phyloP scores from a whole-genome alignment of 2,888 invertebrate genomes.

The Anoncus sp. region DNA sequence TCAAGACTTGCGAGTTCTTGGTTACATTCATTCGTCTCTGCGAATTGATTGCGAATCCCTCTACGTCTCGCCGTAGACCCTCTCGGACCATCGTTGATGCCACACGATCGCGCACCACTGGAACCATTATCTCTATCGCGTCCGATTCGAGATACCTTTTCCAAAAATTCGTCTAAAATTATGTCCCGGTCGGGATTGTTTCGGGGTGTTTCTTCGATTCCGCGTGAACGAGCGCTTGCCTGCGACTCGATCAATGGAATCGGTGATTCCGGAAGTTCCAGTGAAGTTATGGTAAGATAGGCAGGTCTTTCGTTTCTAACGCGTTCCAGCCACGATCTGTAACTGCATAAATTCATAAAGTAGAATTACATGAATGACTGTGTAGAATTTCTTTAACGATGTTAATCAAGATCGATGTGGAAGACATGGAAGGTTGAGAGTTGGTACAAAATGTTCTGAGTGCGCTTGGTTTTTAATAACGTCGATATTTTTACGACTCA shows the following conservation, averaged over 20 bases:
- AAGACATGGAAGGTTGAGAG: not conserved
- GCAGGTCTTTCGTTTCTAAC: constrained; percentile 76
- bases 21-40: constrained; percentile 69
- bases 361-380: not conserved
- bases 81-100: constrained; percentile 41
- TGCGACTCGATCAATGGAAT: constrained; percentile 79
- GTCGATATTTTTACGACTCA: not conserved
- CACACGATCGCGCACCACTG: constrained; percentile 22
- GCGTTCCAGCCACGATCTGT: constrained; percentile 77
- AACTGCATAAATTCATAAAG: constrained; percentile 70
- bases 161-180: constrained; percentile 73
- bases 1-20: constrained; percentile 71
- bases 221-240: constrained; percentile 71
- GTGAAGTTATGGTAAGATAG: constrained; percentile 78
- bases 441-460: not conserved
- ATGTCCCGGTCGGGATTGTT: constrained; percentile 70
- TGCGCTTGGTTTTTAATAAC: not conserved
- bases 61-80: constrained; percentile 35
- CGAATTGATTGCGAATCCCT: constrained; percentile 55
- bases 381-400: not conserved
- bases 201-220: constrained; percentile 58
- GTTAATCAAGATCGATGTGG: not conserved
- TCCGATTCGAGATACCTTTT: constrained; percentile 69
- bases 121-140: constrained; percentile 64
- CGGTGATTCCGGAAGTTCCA: constrained; percentile 79